A percentile compares a stretch with the other conserved stretches of the same genome.
phyloP scores from a whole-genome alignment of 2,797 vertebrate genomes.

The Rhabdophis nuchalis region DNA sequence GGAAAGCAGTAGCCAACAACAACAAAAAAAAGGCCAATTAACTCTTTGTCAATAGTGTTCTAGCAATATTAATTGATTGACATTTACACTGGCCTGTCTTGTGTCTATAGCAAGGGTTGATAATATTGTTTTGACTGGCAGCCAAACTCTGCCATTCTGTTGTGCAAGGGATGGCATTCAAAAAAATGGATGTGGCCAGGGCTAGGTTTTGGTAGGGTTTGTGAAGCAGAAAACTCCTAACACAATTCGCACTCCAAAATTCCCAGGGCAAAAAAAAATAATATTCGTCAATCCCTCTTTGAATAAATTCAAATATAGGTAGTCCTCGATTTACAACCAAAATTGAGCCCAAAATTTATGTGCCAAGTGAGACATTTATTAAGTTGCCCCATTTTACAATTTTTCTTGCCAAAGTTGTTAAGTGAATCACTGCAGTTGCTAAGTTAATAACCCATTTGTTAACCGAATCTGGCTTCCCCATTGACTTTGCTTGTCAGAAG shows the following conservation, averaged over 20 bases:
- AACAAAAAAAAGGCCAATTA: neutral
- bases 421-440: too few relatives aligned
- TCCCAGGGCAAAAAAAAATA: neutral
- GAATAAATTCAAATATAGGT: neutral
- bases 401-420: neutral
- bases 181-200: neutral
- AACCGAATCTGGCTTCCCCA: too few relatives aligned
- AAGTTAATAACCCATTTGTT: too few relatives aligned
- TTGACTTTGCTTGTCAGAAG: neutral
- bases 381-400: neutral
- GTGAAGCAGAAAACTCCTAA: neutral
- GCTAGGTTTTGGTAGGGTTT: neutral
- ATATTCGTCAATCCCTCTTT: neutral
- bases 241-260: neutral
- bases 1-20: constrained; percentile 3
- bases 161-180: neutral
- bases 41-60: neutral
- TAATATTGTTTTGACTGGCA: neutral
- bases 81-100: neutral
- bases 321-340: neutral
- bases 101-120: neutral
- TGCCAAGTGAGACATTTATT: neutral
- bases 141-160: neutral
- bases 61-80: neutral
- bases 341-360: neutral